These are phyloP conservation scores for Xylophagus ater DNA, from an alignment of 2,888 invertebrate species.

Conservation along the genomic window DNA sequence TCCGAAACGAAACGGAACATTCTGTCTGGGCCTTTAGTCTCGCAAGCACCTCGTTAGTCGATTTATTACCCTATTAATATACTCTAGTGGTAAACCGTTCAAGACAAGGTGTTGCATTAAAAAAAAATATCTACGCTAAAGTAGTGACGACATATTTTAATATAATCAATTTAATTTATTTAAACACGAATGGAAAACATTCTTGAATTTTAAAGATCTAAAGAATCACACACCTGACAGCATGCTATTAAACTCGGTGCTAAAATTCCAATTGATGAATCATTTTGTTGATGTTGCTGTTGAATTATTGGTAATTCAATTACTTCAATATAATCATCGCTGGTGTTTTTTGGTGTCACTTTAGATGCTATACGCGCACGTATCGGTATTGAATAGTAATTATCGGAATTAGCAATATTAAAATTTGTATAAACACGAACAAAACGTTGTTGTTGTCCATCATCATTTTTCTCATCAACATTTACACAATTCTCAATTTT, in stretches of 20 bases:
- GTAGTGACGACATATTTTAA: too few species aligned
- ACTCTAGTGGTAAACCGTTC: too few species aligned
- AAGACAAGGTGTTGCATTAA: too few species aligned
- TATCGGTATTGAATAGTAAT: slow-evolving; percentile 37
- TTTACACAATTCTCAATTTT: background rate
- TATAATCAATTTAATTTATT: too few species aligned
- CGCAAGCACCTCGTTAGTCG: too few species aligned
- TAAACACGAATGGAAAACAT: too few species aligned
- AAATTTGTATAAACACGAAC: slow-evolving; percentile 66
- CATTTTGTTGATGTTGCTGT: too few species aligned
- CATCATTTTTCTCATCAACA: slow-evolving; percentile 34
- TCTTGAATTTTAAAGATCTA: too few species aligned
- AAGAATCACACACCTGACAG: slow-evolving; percentile 41
- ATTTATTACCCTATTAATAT: too few species aligned
- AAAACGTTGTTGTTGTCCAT: slow-evolving; percentile 36
- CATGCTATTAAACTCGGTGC: slow-evolving; percentile 51
- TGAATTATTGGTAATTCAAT: slow-evolving; percentile 54
- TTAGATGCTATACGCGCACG: slow-evolving; percentile 61
- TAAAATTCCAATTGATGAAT: slow-evolving; percentile 30
- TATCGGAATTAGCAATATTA: slow-evolving; percentile 43
- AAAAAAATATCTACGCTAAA: too few species aligned
- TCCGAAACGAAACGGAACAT: too few species aligned
- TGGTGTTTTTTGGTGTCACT: slow-evolving; percentile 57
- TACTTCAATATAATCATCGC: slow-evolving; percentile 56
- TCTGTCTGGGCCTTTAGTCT: too few species aligned